Percentiles rank a stretch among this genome's conserved stretches.
phyloP scores from a whole-genome alignment of 2,888 invertebrate species.

The Clivina fossor region DNA sequence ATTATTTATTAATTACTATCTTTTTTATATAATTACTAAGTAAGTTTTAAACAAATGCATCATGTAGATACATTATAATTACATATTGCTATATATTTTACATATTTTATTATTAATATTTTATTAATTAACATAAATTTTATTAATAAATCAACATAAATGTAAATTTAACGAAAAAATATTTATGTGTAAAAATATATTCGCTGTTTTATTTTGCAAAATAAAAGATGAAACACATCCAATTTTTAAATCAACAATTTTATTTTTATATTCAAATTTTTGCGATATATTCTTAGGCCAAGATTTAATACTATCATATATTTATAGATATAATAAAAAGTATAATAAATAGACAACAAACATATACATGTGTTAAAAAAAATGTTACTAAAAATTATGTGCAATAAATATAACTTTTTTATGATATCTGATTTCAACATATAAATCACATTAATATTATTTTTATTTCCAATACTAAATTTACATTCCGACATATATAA shows the following conservation, averaged over 20 bases:
- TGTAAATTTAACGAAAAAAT: background rate
- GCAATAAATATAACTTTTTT: background rate
- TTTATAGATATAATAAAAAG: background rate
- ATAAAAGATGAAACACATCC: background rate
- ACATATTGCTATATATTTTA: too few species aligned
- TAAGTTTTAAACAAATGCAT: too few species aligned
- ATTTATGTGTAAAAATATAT: background rate
- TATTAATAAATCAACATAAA: background rate
- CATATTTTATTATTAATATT: slow-evolving; percentile 1
- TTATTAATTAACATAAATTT: background rate
- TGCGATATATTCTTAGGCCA: background rate
- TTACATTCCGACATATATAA: too few species aligned
- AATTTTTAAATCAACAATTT: background rate
- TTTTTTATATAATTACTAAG: too few species aligned
- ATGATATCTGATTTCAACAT: background rate
- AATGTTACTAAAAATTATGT: background rate
- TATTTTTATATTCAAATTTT: background rate
- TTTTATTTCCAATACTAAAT: too few species aligned
- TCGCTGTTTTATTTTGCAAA: background rate
- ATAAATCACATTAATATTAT: too few species aligned
- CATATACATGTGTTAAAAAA: too few species aligned
- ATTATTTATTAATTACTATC: too few species aligned
- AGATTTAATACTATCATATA: background rate
- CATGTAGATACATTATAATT: too few species aligned
- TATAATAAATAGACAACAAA: background rate